Evolutionary conservation across 2,113 vertebrate species (phyloP).

Genomic region (Aphelocoma coerulescens): DNA sequence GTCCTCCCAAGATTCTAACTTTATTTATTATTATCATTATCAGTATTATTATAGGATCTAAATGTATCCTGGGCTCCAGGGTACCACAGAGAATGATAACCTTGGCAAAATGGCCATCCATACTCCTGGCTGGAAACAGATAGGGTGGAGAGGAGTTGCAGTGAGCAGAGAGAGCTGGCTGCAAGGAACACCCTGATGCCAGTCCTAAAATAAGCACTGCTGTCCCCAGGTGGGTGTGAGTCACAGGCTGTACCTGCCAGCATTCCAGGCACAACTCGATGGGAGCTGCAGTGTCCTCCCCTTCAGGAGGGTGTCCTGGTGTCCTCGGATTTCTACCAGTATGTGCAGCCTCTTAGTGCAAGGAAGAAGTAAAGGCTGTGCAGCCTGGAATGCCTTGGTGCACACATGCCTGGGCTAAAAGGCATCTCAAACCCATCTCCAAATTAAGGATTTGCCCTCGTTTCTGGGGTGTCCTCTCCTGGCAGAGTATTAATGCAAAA

Average conservation of each 20-base stretch:
- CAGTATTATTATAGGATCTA: constrained; percentile 36
- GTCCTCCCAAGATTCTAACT: constrained; percentile 43
- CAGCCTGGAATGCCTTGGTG: background rate
- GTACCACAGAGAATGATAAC: constrained; percentile 37
- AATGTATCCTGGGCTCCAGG: constrained; percentile 42
- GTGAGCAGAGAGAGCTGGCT: background rate
- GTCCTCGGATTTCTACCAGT: background rate
- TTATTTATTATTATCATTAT: constrained; percentile 63
- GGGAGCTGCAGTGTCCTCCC: background rate
- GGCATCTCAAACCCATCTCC: background rate
- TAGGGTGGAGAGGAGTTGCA: background rate
- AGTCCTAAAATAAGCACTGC: background rate
- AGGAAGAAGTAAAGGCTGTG: background rate
- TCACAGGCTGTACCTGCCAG: background rate
- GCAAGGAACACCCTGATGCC: background rate
- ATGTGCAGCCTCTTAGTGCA: background rate
- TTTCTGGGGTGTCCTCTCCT: background rate
- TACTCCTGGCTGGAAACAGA: background rate
- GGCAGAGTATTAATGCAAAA: background rate
- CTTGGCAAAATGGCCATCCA: constrained; percentile 33
- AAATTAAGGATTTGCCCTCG: background rate
- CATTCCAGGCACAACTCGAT: background rate
- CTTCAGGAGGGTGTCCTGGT: background rate
- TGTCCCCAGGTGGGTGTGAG: background rate
- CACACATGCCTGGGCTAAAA: background rate